Evolutionary conservation across 2,113 vertebrate genomes (phyloP).

Genomic region (zebrafish (Danio rerio)): GRCz12tu NC_133177.1:37479501-37480000

Average conservation of each 20-base stretch:
- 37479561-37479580: too few relatives aligned
- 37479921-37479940: slow-evolving; percentile 47
- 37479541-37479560: too few relatives aligned
- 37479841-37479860: slow-evolving; percentile 51
- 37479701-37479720: too few relatives aligned
- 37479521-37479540: too few relatives aligned
- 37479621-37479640: too few relatives aligned
- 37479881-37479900: slow-evolving; percentile 51
- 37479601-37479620: too few relatives aligned
- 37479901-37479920: slow-evolving; percentile 49
- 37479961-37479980: slow-evolving; percentile 43
- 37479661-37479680: too few relatives aligned
- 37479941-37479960: slow-evolving; percentile 25
- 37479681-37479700: too few relatives aligned
- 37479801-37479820: slow-evolving; percentile 44
- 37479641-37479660: too few relatives aligned
- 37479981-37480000: slow-evolving; percentile 48
- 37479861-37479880: slow-evolving; percentile 40
- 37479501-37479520: too few relatives aligned
- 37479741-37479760: neutral
- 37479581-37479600: too few relatives aligned
- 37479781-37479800: slow-evolving; percentile 56
- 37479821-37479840: slow-evolving; percentile 51
- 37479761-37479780: slow-evolving; percentile 11
- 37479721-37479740: too few relatives aligned